These are phyloP conservation scores for Nanorana parkeri DNA, from an alignment of 2,113 vertebrate genomes.

Conservation along the genomic window DNA sequence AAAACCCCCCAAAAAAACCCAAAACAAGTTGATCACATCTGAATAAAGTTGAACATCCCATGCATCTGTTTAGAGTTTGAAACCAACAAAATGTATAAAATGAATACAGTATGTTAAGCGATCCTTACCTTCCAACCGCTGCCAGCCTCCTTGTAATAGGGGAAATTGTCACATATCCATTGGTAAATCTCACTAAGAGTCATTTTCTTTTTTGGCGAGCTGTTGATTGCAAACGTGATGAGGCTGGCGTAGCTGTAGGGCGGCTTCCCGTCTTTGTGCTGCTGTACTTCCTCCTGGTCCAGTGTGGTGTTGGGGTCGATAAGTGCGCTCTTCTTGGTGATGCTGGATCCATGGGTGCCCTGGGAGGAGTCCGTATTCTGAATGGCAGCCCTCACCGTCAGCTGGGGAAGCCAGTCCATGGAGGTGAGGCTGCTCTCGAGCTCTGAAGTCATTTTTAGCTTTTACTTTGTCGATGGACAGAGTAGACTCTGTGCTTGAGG, in stretches of 20 bases:
- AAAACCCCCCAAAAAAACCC: too few relatives aligned
- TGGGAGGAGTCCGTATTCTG: conserved; percentile 84
- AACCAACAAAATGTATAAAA: too few relatives aligned
- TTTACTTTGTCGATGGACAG: background rate
- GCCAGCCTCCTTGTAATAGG: conserved; percentile 91
- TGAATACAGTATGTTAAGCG: too few relatives aligned
- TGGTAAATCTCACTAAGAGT: conserved; percentile 93
- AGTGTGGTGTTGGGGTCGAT: conserved; percentile 88
- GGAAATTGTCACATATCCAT: conserved; percentile 93
- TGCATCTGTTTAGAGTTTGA: too few relatives aligned
- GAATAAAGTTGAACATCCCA: too few relatives aligned
- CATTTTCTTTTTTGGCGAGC: conserved; percentile 94
- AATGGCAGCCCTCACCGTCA: conserved; percentile 90
- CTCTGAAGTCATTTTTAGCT: conserved; percentile 86
- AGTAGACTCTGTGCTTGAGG: background rate
- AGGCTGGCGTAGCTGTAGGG: conserved; percentile 93
- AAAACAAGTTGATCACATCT: too few relatives aligned
- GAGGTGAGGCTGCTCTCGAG: conserved; percentile 93
- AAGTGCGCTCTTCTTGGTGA: conserved; percentile 85
- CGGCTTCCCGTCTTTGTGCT: conserved; percentile 92
- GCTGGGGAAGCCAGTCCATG: conserved; percentile 94
- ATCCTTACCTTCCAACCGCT: conserved; percentile 91
- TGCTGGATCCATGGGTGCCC: conserved; percentile 81
- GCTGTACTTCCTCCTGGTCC: conserved; percentile 90
- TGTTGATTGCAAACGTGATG: conserved; percentile 93